Base-by-base conservation (phyloP, 2,888 invertebrate species). In the Onchidella celtica region DNA sequence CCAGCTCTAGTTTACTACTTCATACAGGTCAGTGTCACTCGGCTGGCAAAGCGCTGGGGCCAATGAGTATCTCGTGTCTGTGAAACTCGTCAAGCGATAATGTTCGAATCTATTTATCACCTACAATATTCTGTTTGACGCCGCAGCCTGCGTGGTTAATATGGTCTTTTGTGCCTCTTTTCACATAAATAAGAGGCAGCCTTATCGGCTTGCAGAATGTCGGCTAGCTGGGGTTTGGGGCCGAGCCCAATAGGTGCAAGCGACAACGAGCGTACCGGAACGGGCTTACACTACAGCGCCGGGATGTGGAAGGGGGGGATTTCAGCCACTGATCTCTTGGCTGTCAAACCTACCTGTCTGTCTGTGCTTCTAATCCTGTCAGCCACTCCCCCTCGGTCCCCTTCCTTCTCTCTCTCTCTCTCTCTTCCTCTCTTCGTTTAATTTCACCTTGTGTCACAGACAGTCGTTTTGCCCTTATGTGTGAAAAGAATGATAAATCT, bases 291-390 rank as follows among this genome's bases (percentile, higher is more conserved):
- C 47, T 6, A 47, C 47, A 17, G 47, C 47, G 9, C 47, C 47
- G n/a, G n/a, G n/a, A n/a, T n/a, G n/a, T n/a, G n/a, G n/a, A n/a
- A n/a, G n/a, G n/a, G n/a, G 9, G 47, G 47, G 47, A 59, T 59
- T 6, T 59, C 21, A 59, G n/a, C 21, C n/a, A 11, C 21, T 59
- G 59, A 47, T 55, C n/a, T 40, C 55, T 14, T 9, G n/a, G n/a
- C n/a, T n/a, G n/a, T 72, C 72, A 72, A 21, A 32, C n/a, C 59
- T 72, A 72, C 59, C 57, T 57, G 72, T 59, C 61, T 34, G 29
- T 40, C 29, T 36, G 63, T 47, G 47, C 17, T 6, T 47, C 47
- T 47, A 17, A 47, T 47, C 47, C 47, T 47, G 9, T 47, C 6
- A 17, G 47, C 47, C 47, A 6, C 17, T 17, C 47, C 47, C 47